These are phyloP conservation scores for Pipistrellus nathusii DNA, from an alignment of 2,797 vertebrate genomes.

Conservation along the genomic window DNA sequence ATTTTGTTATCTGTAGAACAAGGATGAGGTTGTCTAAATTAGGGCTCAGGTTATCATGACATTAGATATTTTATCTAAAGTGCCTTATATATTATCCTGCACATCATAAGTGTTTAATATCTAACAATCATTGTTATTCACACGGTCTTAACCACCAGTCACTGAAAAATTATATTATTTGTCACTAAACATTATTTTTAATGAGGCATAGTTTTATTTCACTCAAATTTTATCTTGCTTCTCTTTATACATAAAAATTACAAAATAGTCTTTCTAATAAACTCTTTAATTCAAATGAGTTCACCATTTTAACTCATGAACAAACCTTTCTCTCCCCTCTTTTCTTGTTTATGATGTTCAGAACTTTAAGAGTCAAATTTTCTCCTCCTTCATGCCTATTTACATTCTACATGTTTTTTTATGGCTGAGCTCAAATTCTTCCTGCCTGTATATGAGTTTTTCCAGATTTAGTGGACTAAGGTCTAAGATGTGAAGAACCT, in stretches of 20 bases:
- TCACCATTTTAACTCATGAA: not conserved
- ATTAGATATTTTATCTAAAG: not conserved
- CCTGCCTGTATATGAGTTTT: not conserved
- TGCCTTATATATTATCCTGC: not conserved
- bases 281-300: not conserved
- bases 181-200: not conserved
- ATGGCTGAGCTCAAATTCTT: slow-evolving; percentile 34
- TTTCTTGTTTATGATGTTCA: not conserved
- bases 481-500: not conserved
- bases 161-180: not conserved
- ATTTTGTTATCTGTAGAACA: not conserved
- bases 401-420: not conserved
- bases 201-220: slow-evolving; percentile 18
- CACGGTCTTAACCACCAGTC: not conserved
- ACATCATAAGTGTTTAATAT: not conserved
- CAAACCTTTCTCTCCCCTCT: not conserved
- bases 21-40: not conserved
- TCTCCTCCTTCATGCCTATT: not conserved
- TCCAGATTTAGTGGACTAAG: not conserved
- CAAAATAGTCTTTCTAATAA: not conserved
- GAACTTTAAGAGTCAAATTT: not conserved
- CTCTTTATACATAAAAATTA: not conserved
- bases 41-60: not conserved
- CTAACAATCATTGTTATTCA: not conserved
- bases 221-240: not conserved